Base-by-base conservation (phyloP, 1,140 invertebrate species). In the Drosophila obscura region DNA sequence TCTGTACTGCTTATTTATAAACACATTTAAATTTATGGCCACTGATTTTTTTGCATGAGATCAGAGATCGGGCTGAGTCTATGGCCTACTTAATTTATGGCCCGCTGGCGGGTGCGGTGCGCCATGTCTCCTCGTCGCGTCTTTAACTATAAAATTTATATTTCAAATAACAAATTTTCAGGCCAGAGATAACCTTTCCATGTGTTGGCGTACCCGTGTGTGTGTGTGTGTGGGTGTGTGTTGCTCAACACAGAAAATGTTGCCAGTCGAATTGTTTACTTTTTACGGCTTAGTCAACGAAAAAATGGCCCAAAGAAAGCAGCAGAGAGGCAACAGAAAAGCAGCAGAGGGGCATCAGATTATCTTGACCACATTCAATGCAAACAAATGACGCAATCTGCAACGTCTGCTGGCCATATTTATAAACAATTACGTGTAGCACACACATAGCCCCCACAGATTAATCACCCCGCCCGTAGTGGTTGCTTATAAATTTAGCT, bases 11-110 rank as follows among this genome's bases (percentile, higher is more conserved):
- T 87, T 88, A 88, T 87, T 87, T 87, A 87, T 87, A 87, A 87
- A 82, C 62, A 76, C 79, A 82, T 87, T 88, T 68, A 81, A 79
- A 87, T 87, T 87, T 87, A 87, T 87, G 80, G 75, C 63, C 55
- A 52, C 59, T 71, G 81, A 64, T 45, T 78, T 87, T 74, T 85
- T 88, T 69, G 83, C 83, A 82, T 82, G 81, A 84, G 67, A 85
- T 85, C 80, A 80, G 80, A 69, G 65, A 39, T 39, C 35, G 35
- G 35, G 11, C 5, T 5, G 22, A 4, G 22, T 69, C 65, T 66
- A 56, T 68, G 73, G 73, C 73, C 78, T 56, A 72, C 45, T 71
- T 69, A 82, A 87, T 87, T 87, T 87, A 87, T 88, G 83, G 49
- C 69, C 66, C 66, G 4, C 35, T 52, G 44, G 55, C 65, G 67